These are phyloP conservation scores for Hyperoplus immaculatus DNA, from an alignment of 2,797 vertebrate species.

Conservation along the genomic window DNA sequence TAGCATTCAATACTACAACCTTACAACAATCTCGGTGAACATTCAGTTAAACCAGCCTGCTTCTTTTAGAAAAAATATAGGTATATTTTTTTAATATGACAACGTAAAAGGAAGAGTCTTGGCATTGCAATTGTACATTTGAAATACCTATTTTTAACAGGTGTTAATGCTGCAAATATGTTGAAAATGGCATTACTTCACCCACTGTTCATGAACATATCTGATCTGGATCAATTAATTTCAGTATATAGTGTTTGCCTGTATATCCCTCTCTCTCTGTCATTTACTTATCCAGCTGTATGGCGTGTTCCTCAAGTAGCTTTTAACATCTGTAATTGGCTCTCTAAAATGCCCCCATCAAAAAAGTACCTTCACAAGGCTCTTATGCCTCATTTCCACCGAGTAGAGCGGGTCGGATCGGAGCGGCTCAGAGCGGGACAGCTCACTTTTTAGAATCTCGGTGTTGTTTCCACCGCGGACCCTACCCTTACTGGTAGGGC, in stretches of 20 bases:
- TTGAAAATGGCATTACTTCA: background rate
- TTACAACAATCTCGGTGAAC: background rate
- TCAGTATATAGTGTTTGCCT: background rate
- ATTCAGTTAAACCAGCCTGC: background rate
- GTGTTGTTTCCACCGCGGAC: too few relatives aligned
- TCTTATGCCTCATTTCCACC: too few relatives aligned
- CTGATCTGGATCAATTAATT: background rate
- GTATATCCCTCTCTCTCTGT: background rate
- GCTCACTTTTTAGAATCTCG: too few relatives aligned
- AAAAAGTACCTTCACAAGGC: conserved; percentile 21
- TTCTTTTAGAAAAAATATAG: background rate
- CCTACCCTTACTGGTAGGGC: too few relatives aligned
- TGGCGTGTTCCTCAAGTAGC: conserved; percentile 5
- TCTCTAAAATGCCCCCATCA: conserved; percentile 22
- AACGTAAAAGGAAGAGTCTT: background rate
- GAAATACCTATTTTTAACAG: background rate
- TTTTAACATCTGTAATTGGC: background rate
- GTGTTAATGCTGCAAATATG: background rate
- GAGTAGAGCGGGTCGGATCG: too few relatives aligned
- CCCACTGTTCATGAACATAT: too few relatives aligned
- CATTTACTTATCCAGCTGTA: background rate
- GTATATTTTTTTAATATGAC: background rate
- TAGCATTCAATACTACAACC: too few relatives aligned
- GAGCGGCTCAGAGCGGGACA: too few relatives aligned
- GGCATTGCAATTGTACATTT: background rate